Percentiles rank a stretch among this genome's conserved stretches.
Conservation (phyloP, 1,140 invertebrate species). For the Holcopasites calliopsidis region DNA sequence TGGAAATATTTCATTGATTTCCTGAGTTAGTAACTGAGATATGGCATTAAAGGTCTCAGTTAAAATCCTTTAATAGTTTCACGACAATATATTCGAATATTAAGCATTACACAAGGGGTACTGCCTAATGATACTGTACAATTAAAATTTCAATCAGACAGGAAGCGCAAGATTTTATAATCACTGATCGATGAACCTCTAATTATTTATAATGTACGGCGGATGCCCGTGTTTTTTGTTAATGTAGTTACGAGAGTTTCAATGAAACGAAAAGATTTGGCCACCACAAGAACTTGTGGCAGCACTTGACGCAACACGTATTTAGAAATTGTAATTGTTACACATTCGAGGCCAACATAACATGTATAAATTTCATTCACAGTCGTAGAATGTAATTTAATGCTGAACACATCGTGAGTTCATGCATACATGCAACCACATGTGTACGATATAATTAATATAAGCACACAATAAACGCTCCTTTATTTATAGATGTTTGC, state of each 20-base stretch:
- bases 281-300: too few species aligned
- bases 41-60: conserved; percentile 57
- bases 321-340: not conserved
- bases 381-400: too few species aligned
- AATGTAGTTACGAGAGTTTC: too few species aligned
- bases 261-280: too few species aligned
- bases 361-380: not conserved
- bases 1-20: not conserved
- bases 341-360: not conserved
- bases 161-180: not conserved
- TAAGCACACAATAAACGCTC: not conserved
- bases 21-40: conserved; percentile 49
- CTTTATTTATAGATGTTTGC: too few species aligned
- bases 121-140: not conserved
- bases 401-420: not conserved
- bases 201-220: too few species aligned
- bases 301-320: too few species aligned
- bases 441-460: not conserved
- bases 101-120: not conserved
- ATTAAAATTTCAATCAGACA: not conserved
- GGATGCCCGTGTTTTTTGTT: too few species aligned
- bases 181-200: not conserved
- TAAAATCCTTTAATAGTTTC: conserved; percentile 1
- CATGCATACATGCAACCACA: too few species aligned
- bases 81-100: not conserved